Evolutionary conservation across 2,113 vertebrate genomes (phyloP).

Genomic region (Nettapus auritus): DNA sequence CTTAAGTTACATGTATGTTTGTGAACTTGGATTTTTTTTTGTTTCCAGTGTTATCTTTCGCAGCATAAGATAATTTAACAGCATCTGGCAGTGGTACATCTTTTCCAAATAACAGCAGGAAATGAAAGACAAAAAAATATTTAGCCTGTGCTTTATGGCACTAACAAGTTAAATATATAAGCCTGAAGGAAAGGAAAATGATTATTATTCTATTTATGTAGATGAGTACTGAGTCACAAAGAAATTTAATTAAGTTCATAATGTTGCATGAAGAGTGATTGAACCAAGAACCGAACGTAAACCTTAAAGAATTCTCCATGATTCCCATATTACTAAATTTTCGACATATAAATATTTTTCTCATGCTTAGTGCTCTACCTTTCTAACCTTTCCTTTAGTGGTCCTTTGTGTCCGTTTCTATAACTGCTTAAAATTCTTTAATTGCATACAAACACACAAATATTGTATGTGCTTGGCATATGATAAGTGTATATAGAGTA

Average conservation of each 20-base stretch:
- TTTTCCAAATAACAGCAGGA: background rate
- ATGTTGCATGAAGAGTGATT: background rate
- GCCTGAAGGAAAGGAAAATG: background rate
- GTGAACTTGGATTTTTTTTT: background rate
- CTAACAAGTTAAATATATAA: background rate
- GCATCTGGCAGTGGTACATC: background rate
- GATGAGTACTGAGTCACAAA: background rate
- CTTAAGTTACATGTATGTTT: background rate
- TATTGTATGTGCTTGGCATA: background rate
- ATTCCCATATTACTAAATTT: background rate
- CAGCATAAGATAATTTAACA: background rate
- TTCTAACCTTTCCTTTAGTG: background rate
- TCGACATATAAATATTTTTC: background rate
- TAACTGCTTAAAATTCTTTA: background rate
- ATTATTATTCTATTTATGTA: background rate
- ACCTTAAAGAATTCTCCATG: background rate
- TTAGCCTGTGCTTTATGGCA: background rate
- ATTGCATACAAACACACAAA: background rate
- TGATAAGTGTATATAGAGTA: background rate
- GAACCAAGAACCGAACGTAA: background rate
- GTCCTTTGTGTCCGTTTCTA: background rate
- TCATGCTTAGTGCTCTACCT: background rate
- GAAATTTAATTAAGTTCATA: background rate
- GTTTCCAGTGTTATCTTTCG: background rate
- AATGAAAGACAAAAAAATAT: background rate